Percentiles rank a stretch among this genome's conserved stretches.
Evolutionary conservation across 2,113 vertebrate genomes (phyloP).

Genomic region (Psittacula cyanocephala): DNA sequence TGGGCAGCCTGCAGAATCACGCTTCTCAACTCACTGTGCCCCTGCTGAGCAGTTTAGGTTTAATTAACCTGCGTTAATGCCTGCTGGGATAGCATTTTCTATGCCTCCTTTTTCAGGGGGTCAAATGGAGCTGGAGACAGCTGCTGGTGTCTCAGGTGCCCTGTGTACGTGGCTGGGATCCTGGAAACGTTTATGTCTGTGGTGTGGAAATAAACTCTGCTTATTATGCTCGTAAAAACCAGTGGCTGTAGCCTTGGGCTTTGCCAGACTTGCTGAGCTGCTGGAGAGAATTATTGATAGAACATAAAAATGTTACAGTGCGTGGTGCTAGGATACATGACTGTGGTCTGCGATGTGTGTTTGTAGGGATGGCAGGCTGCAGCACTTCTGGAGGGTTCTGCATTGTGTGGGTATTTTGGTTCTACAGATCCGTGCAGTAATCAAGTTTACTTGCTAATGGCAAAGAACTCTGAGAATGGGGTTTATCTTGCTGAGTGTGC

Average conservation of each 20-base stretch:
- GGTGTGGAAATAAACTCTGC: constrained; percentile 45
- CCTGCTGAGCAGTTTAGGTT: constrained; percentile 46
- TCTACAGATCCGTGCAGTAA: neutral
- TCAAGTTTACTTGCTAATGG: neutral
- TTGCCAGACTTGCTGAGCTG: constrained; percentile 28
- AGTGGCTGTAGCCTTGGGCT: constrained; percentile 35
- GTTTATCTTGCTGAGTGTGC: neutral
- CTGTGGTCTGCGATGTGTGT: neutral
- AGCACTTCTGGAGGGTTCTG: neutral
- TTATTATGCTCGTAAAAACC: constrained; percentile 22
- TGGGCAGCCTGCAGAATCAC: neutral
- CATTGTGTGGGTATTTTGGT: neutral
- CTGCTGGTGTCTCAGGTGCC: constrained; percentile 41
- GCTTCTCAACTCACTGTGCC: neutral
- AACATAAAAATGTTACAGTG: neutral
- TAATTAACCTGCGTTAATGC: constrained; percentile 69
- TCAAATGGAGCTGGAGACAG: constrained; percentile 39
- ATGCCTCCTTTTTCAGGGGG: constrained; percentile 12
- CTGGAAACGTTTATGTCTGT: constrained; percentile 32
- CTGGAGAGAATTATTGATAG: constrained; percentile 38
- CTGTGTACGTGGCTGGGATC: constrained; percentile 27
- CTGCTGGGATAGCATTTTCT: constrained; percentile 32
- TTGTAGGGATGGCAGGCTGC: neutral
- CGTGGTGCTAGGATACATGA: neutral
- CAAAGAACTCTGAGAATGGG: neutral